A percentile compares a stretch with the other conserved stretches of the same genome.
These are phyloP conservation scores for Varanus salvator DNA, from an alignment of 2,113 vertebrate species.

Conservation along the genomic window DNA sequence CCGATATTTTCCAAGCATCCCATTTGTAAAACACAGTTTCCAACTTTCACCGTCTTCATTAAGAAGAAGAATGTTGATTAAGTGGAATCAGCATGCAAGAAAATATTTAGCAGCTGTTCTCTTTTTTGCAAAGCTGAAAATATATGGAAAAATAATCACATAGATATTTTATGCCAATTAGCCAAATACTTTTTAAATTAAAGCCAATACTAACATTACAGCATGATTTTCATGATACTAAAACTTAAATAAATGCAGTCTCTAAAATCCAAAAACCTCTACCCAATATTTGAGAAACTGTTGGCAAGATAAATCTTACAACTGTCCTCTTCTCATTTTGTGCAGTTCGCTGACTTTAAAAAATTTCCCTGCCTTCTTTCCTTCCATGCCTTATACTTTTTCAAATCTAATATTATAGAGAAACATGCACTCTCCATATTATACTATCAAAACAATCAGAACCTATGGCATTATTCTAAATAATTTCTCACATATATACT, in stretches of 20 bases:
- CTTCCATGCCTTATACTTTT: conserved; percentile 34
- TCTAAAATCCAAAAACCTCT: conserved; percentile 51
- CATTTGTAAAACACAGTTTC: conserved; percentile 46
- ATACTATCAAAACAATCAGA: conserved; percentile 57
- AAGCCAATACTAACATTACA: conserved; percentile 46
- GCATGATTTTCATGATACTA: conserved; percentile 43
- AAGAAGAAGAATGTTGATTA: conserved; percentile 55
- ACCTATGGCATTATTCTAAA: conserved; percentile 60
- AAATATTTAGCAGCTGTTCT: conserved; percentile 65
- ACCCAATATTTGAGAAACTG: conserved; percentile 51
- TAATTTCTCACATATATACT: conserved; percentile 59
- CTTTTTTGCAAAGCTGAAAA: conserved; percentile 56
- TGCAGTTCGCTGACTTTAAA: conserved; percentile 48
- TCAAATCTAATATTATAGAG: neutral
- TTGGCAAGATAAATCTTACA: conserved; percentile 44
- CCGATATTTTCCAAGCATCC: conserved; percentile 52
- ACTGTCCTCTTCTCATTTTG: conserved; percentile 17
- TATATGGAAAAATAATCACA: conserved; percentile 62
- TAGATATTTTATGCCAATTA: conserved; percentile 74
- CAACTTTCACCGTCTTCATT: conserved; percentile 49
- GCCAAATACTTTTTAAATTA: conserved; percentile 64
- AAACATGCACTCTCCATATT: conserved; percentile 47
- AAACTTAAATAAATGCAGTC: conserved; percentile 54
- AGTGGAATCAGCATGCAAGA: conserved; percentile 62
- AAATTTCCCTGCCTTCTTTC: conserved; percentile 24